A percentile compares a stretch with the other conserved stretches of the same genome.
Evolutionary conservation across 2,888 invertebrate genomes (phyloP).

Genomic region (Lasioglossum lativentre): DNA sequence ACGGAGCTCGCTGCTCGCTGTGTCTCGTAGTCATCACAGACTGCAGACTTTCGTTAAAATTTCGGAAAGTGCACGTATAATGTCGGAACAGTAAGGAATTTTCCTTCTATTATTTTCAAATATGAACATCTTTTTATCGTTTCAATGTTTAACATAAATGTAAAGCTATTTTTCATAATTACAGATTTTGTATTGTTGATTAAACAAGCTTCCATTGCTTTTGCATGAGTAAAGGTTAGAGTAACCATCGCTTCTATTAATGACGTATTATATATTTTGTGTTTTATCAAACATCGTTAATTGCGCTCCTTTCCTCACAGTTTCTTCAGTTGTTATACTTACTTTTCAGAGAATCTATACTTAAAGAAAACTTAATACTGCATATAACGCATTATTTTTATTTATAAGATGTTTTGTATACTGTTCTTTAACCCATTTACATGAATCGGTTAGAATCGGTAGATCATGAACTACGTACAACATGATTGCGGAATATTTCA

Average conservation of each 20-base stretch:
- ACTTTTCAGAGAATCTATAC: neutral
- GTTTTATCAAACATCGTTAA: constrained; percentile 15
- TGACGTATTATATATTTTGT: constrained; percentile 71
- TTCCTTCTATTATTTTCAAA: constrained; percentile 29
- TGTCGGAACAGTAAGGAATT: constrained; percentile 81
- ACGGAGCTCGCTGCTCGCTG: too few species aligned
- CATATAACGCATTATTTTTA: neutral
- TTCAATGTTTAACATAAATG: neutral
- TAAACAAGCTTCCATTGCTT: neutral
- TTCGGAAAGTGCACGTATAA: constrained; percentile 64
- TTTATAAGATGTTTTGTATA: neutral
- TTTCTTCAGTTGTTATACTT: neutral
- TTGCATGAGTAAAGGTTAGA: constrained; percentile 72
- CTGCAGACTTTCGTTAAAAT: constrained; percentile 44
- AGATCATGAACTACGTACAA: neutral
- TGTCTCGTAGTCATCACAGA: constrained; percentile 17
- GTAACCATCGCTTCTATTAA: constrained; percentile 64
- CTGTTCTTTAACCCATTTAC: constrained; percentile 7
- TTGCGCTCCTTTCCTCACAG: neutral
- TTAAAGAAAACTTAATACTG: neutral
- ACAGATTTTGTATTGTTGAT: neutral
- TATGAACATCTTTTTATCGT: neutral
- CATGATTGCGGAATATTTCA: neutral
- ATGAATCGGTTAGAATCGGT: neutral
- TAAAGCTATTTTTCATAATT: neutral